A percentile compares a stretch with the other conserved stretches of the same genome.
phyloP scores from a whole-genome alignment of 2,113 vertebrate genomes.

The Hyaena hyaena region DNA sequence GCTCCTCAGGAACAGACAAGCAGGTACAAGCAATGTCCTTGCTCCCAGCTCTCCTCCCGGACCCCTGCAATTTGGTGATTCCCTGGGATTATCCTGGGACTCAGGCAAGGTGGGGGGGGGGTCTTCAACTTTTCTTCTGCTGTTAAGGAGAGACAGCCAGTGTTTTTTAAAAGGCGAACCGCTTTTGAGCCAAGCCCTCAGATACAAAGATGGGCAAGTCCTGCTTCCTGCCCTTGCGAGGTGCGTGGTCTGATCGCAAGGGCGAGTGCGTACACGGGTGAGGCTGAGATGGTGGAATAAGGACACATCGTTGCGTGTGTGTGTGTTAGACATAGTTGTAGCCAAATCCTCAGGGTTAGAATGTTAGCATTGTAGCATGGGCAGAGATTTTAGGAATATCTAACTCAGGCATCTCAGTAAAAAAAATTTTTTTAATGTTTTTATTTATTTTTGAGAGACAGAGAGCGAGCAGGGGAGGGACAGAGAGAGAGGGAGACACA shows the following conservation, averaged over 20 bases:
- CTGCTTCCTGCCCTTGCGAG: accelerated
- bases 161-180: not conserved
- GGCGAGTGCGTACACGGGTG: accelerated
- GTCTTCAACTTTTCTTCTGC: not conserved
- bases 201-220: not conserved
- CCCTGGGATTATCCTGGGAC: not conserved
- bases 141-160: not conserved
- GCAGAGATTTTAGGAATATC: not conserved
- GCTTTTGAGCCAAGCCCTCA: not conserved
- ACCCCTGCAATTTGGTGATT: not conserved
- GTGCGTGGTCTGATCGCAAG: no score
- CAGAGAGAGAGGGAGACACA: no score
- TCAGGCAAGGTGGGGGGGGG: no score
- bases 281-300: not conserved
- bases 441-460: no score
- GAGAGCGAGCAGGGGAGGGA: no score
- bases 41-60: not conserved
- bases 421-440: no score
- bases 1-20: constrained; percentile 93
- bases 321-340: not conserved
- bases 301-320: not conserved
- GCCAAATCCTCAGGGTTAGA: not conserved
- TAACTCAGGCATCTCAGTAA: not conserved
- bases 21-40: constrained; percentile 87
- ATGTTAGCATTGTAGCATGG: not conserved